Percentiles rank a stretch among this genome's conserved stretches.
These are phyloP conservation scores for Sparus aurata DNA, from an alignment of 2,797 vertebrate species.

Conservation along the genomic window DNA sequence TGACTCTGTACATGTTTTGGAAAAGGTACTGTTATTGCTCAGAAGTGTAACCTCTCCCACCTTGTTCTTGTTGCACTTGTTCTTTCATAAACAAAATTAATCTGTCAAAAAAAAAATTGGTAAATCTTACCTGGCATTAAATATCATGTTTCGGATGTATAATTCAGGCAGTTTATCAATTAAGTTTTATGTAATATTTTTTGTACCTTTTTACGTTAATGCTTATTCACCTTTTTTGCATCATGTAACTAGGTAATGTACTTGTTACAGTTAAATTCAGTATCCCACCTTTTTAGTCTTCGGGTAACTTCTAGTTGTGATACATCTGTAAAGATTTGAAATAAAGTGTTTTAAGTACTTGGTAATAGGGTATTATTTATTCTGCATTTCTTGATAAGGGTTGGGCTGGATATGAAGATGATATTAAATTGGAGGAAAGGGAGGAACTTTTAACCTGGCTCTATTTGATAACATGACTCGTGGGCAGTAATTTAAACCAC, in stretches of 20 bases:
- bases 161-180: constrained; percentile 74
- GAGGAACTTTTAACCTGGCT: neutral
- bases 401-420: neutral
- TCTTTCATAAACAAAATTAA: constrained; percentile 63
- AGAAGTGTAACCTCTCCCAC: constrained; percentile 72
- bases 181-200: constrained; percentile 66
- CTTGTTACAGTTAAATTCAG: constrained; percentile 80
- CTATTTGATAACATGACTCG: neutral
- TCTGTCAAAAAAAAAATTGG: constrained; percentile 54
- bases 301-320: constrained; percentile 84
- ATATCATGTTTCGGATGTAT: constrained; percentile 76
- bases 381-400: neutral
- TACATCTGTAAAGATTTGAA: constrained; percentile 87
- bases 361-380: constrained; percentile 31
- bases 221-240: constrained; percentile 81
- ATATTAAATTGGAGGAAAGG: neutral
- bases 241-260: constrained; percentile 84
- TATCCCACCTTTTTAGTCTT: constrained; percentile 83
- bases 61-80: constrained; percentile 77
- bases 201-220: constrained; percentile 77
- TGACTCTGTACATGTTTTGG: constrained; percentile 68
- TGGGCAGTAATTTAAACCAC: neutral
- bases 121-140: constrained; percentile 65
- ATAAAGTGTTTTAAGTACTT: constrained; percentile 86
- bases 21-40: constrained; percentile 79